Conservation (phyloP, 2,888 invertebrate species). For the Clivina fossor region DNA sequence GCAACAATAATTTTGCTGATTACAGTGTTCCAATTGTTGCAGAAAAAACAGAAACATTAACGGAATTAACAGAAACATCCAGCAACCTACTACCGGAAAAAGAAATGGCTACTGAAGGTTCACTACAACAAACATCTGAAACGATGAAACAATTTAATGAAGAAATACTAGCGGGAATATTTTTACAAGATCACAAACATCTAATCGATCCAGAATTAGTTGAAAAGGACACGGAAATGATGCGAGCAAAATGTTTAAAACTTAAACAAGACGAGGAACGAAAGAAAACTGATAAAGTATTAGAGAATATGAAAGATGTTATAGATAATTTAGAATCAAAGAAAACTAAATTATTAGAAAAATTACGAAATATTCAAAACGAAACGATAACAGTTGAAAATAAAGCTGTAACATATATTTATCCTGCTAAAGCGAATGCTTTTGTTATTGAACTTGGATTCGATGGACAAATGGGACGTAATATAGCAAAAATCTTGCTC, state of each 20-base stretch:
- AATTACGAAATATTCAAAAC: conserved; percentile 50
- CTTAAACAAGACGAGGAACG: conserved; percentile 36
- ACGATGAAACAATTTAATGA: conserved; percentile 22
- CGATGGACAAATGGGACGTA: conserved; percentile 48
- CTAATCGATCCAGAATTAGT: conserved; percentile 12
- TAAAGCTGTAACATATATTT: conserved; percentile 49
- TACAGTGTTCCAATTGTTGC: conserved; percentile 2
- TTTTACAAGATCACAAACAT: conserved; percentile 22
- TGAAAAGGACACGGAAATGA: conserved; percentile 15
- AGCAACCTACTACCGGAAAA: no score
- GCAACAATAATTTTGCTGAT: conserved; percentile 15
- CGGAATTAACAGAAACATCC: conserved; percentile 4
- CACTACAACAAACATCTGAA: conserved; percentile 11
- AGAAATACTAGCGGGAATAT: conserved; percentile 25
- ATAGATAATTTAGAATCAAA: conserved; percentile 50
- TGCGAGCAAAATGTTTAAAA: conserved; percentile 23
- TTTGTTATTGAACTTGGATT: conserved; percentile 48
- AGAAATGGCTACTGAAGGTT: conserved; percentile 16
- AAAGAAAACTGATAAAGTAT: conserved; percentile 36
- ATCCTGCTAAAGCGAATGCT: conserved; percentile 48
- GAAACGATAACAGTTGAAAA: conserved; percentile 47
- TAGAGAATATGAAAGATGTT: conserved; percentile 51
- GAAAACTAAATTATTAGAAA: conserved; percentile 47
- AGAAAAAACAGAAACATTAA: not conserved
- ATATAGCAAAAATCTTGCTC: conserved; percentile 50